phyloP scores from a whole-genome alignment of 2,113 vertebrate species.

The Odocoileus hemionus region DNA sequence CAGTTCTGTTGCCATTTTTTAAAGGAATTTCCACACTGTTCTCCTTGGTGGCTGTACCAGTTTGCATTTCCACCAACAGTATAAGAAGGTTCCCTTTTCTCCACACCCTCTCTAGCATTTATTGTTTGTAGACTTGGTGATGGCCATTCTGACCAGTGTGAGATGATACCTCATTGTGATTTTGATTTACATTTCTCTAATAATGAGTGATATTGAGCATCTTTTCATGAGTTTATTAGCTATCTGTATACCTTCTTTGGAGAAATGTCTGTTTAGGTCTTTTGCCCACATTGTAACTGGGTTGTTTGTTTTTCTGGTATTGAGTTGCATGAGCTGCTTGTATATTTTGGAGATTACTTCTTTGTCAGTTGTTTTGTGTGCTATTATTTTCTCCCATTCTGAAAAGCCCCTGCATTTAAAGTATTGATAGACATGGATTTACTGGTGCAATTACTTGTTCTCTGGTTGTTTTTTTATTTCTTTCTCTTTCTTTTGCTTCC shows the following conservation, averaged over 20 bases:
- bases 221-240: neutral
- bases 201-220: fast-evolving
- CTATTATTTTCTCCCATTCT: neutral
- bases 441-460: neutral
- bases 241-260: neutral
- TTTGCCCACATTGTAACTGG: neutral
- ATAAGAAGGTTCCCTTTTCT: neutral
- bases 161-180: neutral
- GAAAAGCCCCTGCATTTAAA: neutral
- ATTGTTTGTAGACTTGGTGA: neutral
- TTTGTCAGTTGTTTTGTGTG: neutral
- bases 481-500: neutral
- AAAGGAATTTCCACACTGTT: neutral
- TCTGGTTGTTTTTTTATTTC: neutral
- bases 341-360: neutral
- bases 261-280: neutral
- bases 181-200: neutral
- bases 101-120: neutral
- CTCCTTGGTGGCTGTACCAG: fast-evolving
- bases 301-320: neutral
- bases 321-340: neutral
- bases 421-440: neutral
- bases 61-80: neutral
- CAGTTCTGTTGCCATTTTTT: neutral
- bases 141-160: neutral